Evolutionary conservation across 2,888 invertebrate genomes (phyloP).

Genomic region (Lumbricus terrestris): DNA sequence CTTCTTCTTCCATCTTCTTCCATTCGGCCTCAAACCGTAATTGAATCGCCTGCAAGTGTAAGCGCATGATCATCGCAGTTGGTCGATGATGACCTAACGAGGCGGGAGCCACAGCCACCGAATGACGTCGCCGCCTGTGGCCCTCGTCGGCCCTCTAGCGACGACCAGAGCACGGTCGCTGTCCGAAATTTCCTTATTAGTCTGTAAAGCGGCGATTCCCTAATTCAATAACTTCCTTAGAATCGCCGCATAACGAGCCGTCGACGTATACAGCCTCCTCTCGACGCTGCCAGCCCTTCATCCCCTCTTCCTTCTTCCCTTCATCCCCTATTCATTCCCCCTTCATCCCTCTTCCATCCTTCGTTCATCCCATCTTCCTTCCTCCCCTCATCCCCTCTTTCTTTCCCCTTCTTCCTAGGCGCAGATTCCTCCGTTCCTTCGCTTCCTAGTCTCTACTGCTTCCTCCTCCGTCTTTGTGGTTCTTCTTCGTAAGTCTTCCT

Average conservation of each 20-base stretch:
- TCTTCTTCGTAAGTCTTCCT: too few species aligned
- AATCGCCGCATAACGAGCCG: slow-evolving; percentile 12
- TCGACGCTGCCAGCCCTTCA: neutral
- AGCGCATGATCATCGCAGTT: neutral
- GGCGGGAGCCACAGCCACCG: neutral
- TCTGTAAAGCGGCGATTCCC: neutral
- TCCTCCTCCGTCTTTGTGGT: too few species aligned
- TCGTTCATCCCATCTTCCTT: too few species aligned
- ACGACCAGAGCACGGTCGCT: neutral
- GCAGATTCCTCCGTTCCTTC: too few species aligned
- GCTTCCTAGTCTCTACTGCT: too few species aligned
- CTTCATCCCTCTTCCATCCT: too few species aligned
- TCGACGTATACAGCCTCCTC: neutral
- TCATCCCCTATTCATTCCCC: neutral
- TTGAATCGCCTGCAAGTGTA: neutral
- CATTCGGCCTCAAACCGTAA: neutral
- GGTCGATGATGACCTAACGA: neutral
- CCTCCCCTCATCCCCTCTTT: too few species aligned
- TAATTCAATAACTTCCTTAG: neutral
- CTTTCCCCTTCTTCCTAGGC: too few species aligned
- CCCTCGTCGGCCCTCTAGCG: neutral
- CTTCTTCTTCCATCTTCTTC: neutral
- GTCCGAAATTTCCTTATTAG: slow-evolving; percentile 3
- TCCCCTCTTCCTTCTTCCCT: neutral
- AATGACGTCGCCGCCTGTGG: neutral